Evolutionary conservation across 2,888 invertebrate genomes (phyloP), one percentile per base, ranked within the genome.

Genomic region (Eilema caniola): DNA sequence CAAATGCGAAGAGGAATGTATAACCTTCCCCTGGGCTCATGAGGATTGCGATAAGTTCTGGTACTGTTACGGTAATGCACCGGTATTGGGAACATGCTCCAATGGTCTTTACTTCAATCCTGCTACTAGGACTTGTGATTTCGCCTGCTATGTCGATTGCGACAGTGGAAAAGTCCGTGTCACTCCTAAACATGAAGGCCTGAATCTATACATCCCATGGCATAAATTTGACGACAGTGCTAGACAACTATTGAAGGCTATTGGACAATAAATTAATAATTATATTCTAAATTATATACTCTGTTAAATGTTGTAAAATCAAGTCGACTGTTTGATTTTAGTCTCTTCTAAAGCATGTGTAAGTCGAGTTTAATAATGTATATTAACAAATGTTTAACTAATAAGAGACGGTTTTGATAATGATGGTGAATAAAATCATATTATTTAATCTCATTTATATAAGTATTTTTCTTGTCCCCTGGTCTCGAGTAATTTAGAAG

Each of bases 31-130:
- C 0, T 95, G 94, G 93, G 86, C 89, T 0, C 92, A 94, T 64
- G 88, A 86, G 0, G 91, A 92, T 31, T 94, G 95, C 60, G 92
- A 94, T 75, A 94, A 94, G 63, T 95, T 85, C 86, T 95, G 90
- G 89, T 75, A 83, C 0, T 95, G 95, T 65, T 83, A 88, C 5
- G 90, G 90, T 0, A 69, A 85, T 0, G 69, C 70, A 0, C 79
- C 87, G 1, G 80, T 86, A 24, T 53, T 92, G 33, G 82, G 83
- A 0, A 72, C 80, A 0, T 95, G 95, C 75, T 77, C 93, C 2
- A 90, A 92, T 79, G 95, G 95, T 28, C 84, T 95, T 4, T 87
- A 90, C 66, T 95, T 93, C 86, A 95, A 95, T 66, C 83, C 81
- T 0, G 75, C 41, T 0, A 89, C 89, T 0, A 77, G 74, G 2